Conservation (phyloP, 1,140 invertebrate genomes). For the Aphelenchoides besseyi region DNA sequence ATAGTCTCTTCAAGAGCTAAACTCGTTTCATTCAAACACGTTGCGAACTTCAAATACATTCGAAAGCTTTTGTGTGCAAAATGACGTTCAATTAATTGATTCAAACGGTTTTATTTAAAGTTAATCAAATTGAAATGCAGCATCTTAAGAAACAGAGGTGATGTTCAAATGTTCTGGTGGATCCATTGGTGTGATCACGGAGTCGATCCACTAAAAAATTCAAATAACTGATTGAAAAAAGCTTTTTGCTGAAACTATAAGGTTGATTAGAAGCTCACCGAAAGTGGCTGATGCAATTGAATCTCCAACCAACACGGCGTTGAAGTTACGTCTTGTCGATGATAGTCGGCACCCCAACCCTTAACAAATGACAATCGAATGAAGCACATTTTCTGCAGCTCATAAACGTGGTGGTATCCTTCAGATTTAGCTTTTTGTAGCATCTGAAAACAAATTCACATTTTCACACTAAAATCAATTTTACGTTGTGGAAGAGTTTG, state of each 20-base stretch:
- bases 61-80: no score
- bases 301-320: conserved; percentile 99
- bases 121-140: conserved; percentile 16
- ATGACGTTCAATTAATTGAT: no score
- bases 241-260: no score
- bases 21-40: no score
- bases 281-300: conserved; percentile 92
- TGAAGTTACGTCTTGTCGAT: conserved; percentile 91
- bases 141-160: conserved; percentile 47
- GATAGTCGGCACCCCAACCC: conserved; percentile 90
- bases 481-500: conserved; percentile 78
- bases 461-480: neutral
- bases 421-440: conserved; percentile 90
- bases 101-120: no score
- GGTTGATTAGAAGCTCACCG: conserved; percentile 63
- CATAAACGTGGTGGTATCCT: conserved; percentile 96
- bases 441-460: conserved; percentile 69
- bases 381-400: conserved; percentile 95
- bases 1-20: no score
- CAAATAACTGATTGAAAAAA: no score
- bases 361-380: conserved; percentile 97
- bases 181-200: conserved; percentile 40
- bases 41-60: no score
- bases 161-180: conserved; percentile 46
- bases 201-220: conserved; percentile 49